A percentile compares a stretch with the other conserved stretches of the same genome.
These are phyloP conservation scores for Lithobates sylvaticus DNA, from an alignment of 2,797 vertebrate genomes.

Conservation along the genomic window DNA sequence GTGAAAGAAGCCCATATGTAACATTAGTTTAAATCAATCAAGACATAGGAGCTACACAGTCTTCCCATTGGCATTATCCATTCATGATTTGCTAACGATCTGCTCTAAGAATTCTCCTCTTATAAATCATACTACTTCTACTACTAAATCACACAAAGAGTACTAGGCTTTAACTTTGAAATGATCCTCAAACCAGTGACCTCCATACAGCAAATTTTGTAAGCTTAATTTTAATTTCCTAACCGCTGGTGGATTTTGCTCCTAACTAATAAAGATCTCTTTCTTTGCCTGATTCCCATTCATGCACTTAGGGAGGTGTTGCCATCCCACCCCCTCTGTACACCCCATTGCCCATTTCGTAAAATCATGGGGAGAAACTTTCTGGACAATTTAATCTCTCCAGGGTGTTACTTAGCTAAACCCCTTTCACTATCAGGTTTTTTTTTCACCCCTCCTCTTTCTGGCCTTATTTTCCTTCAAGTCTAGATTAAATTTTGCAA, in stretches of 20 bases:
- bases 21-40: not conserved
- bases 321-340: conserved; percentile 71
- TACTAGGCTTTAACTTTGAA: conserved; percentile 27
- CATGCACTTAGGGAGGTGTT: conserved; percentile 73
- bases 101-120: conserved; percentile 17
- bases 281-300: conserved; percentile 71
- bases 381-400: conserved; percentile 89
- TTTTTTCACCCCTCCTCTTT: conserved; percentile 69
- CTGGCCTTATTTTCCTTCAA: conserved; percentile 74
- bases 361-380: conserved; percentile 83
- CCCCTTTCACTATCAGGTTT: conserved; percentile 83
- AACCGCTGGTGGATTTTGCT: conserved; percentile 44
- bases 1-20: not conserved
- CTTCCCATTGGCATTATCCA: conserved; percentile 37
- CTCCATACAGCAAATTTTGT: conserved; percentile 40
- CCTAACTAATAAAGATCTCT: conserved; percentile 69
- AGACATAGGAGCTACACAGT: not conserved
- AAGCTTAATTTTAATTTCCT: conserved; percentile 46
- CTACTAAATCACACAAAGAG: conserved; percentile 21
- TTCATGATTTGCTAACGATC: conserved; percentile 5
- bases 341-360: conserved; percentile 82
- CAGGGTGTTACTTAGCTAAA: conserved; percentile 79
- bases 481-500: conserved; percentile 72
- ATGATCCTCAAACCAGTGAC: conserved; percentile 1
- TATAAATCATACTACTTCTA: conserved; percentile 27